phyloP scores from a whole-genome alignment of 2,888 invertebrate genomes.

The Epinotia ramella region DNA sequence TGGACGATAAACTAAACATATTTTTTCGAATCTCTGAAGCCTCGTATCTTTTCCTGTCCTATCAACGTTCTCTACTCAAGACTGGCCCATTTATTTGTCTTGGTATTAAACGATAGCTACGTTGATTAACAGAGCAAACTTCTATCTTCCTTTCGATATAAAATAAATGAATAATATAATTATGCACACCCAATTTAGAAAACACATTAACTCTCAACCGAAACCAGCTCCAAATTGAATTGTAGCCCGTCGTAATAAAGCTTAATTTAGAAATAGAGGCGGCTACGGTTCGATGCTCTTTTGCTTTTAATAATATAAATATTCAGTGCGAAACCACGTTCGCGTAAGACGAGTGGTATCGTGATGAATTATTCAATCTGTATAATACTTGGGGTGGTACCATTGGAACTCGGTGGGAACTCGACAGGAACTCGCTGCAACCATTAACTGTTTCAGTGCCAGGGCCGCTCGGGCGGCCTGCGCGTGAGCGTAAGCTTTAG shows the following conservation, averaged over 20 bases:
- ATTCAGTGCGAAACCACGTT: constrained; percentile 19
- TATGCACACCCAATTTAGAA: neutral
- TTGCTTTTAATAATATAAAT: constrained; percentile 25
- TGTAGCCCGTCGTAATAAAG: neutral
- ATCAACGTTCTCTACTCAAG: too few species aligned
- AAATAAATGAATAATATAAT: constrained; percentile 5
- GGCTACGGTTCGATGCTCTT: constrained; percentile 6
- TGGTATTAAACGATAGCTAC: neutral
- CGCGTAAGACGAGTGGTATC: constrained; percentile 20
- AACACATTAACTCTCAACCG: neutral
- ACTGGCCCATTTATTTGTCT: neutral
- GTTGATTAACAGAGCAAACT: neutral
- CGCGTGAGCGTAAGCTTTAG: too few species aligned
- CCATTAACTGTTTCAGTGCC: neutral
- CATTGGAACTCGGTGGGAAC: neutral
- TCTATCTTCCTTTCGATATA: neutral
- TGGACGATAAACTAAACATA: too few species aligned
- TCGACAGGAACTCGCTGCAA: neutral
- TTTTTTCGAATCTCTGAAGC: too few species aligned
- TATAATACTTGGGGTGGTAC: constrained; percentile 27
- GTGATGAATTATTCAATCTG: constrained; percentile 29
- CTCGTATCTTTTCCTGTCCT: too few species aligned
- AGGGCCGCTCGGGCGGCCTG: too few species aligned
- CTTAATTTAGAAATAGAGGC: neutral
- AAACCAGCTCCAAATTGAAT: neutral